phyloP scores from a whole-genome alignment of 2,797 vertebrate genomes.

The Scleropages formosus region DNA sequence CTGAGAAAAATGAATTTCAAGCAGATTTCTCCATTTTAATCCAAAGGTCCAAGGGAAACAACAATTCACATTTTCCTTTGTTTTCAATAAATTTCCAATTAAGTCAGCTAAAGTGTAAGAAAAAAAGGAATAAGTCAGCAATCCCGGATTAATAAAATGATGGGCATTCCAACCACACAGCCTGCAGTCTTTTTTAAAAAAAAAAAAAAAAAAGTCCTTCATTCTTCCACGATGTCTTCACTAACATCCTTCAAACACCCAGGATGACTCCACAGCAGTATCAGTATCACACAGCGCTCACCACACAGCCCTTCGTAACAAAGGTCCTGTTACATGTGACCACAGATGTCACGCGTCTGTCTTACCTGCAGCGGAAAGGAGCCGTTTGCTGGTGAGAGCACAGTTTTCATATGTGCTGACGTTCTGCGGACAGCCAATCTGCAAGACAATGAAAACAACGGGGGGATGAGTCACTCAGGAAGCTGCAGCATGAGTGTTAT shows the following conservation, averaged over 20 bases:
- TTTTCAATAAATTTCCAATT: conserved; percentile 21
- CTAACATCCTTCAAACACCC: background rate
- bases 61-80: conserved; percentile 16
- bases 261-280: background rate
- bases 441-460: conserved; percentile 37
- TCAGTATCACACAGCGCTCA: background rate
- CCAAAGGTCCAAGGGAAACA: background rate
- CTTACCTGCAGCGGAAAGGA: conserved; percentile 57
- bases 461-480: conserved; percentile 53
- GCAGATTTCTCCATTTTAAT: background rate
- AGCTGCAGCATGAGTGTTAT: conserved; percentile 28
- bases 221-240: background rate
- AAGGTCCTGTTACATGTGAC: background rate
- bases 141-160: conserved; percentile 20
- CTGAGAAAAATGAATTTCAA: conserved; percentile 7
- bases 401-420: conserved; percentile 82
- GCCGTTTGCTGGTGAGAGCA: conserved; percentile 55
- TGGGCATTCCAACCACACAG: conserved; percentile 3
- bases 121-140: conserved; percentile 7
- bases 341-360: background rate
- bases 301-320: background rate
- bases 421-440: conserved; percentile 67
- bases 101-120: conserved; percentile 21
- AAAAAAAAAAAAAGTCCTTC: conserved; percentile 5
- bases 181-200: background rate